These are phyloP conservation scores for Pelodytes ibericus DNA, from an alignment of 2,797 vertebrate species.

Conservation along the genomic window DNA sequence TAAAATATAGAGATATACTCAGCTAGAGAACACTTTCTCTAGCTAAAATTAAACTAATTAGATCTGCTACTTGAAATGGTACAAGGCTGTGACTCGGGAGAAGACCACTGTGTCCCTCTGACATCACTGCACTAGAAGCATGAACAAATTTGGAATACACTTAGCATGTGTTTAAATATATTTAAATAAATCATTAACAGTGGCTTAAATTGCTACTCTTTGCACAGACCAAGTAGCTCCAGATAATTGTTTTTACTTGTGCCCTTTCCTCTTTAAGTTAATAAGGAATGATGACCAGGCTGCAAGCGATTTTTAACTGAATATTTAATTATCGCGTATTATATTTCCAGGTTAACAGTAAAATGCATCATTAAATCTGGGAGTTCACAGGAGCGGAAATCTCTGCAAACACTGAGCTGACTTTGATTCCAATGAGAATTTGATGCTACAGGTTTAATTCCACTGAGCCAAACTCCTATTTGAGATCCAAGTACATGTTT, in stretches of 20 bases:
- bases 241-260: neutral
- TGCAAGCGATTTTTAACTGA: neutral
- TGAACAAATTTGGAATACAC: slow-evolving; percentile 6
- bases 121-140: neutral
- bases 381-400: too few species aligned
- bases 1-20: too few species aligned
- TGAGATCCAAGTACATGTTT: too few species aligned
- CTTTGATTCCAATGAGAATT: too few species aligned
- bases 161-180: slow-evolving; percentile 27
- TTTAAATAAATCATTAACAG: slow-evolving; percentile 13
- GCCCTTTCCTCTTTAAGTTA: neutral
- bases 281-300: neutral
- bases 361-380: too few species aligned
- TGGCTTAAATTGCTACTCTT: neutral
- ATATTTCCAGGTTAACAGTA: too few species aligned
- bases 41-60: neutral
- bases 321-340: neutral
- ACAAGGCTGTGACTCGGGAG: neutral
- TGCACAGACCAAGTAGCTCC: neutral
- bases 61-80: neutral
- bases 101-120: slow-evolving; percentile 9
- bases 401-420: too few species aligned
- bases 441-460: too few species aligned
- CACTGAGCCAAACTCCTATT: too few species aligned
- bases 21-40: neutral